phyloP scores from a whole-genome alignment of 2,888 invertebrate genomes.

The Cheilosia urbana region DNA sequence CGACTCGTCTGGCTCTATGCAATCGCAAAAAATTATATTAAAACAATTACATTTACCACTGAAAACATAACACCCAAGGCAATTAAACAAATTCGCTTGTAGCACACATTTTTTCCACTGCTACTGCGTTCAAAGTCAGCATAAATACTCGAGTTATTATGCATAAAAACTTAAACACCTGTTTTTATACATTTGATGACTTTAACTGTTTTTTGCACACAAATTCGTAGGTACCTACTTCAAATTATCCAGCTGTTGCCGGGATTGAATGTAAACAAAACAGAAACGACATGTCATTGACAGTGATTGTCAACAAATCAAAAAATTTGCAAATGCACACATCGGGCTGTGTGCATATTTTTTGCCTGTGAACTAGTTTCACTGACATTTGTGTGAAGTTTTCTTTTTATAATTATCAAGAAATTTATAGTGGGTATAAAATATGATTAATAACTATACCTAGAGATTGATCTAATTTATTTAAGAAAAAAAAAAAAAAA shows the following conservation, averaged over 20 bases:
- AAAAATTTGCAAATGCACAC: constrained; percentile 1
- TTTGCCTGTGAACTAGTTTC: background rate
- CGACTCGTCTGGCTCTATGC: background rate
- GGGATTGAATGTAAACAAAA: constrained; percentile 28
- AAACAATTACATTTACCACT: background rate
- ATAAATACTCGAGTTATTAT: background rate
- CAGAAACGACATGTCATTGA: constrained; percentile 32
- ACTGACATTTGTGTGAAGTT: background rate
- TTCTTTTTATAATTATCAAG: background rate
- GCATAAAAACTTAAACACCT: constrained; percentile 12
- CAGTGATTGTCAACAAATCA: constrained; percentile 49
- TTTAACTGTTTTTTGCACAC: background rate
- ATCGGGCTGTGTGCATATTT: background rate
- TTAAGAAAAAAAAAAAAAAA: background rate
- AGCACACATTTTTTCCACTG: background rate
- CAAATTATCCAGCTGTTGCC: background rate
- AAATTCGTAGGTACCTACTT: constrained; percentile 12
- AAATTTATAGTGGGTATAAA: background rate
- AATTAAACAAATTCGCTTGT: background rate
- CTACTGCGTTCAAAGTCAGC: constrained; percentile 3
- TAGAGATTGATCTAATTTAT: background rate
- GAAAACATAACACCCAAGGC: background rate
- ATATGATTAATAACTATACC: background rate
- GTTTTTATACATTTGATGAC: background rate
- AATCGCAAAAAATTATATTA: too few species aligned